Conservation (phyloP, 2,888 invertebrate species). For the Zelleria hepariella region DNA sequence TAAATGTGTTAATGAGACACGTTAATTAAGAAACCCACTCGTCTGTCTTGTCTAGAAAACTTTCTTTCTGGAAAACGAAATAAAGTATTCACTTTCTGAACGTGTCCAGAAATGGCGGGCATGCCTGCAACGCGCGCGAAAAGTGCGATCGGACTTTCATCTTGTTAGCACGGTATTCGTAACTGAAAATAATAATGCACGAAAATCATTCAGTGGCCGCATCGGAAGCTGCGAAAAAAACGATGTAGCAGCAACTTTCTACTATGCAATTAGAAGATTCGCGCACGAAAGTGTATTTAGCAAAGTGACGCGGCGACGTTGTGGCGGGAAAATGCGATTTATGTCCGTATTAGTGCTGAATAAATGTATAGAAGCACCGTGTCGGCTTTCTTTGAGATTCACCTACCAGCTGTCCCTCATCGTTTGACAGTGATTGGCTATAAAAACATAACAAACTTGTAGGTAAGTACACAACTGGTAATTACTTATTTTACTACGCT, state of each 20-base stretch:
- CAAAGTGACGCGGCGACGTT: constrained; percentile 20
- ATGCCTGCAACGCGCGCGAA: neutral
- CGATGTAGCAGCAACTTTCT: constrained; percentile 47
- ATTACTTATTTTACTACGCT: too few species aligned
- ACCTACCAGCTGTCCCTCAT: too few species aligned
- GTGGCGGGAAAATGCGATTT: constrained; percentile 1
- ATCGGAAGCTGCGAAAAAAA: constrained; percentile 18
- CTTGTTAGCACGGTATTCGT: constrained; percentile 52
- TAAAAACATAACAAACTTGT: too few species aligned
- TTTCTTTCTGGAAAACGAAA: constrained; percentile 13
- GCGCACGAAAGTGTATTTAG: constrained; percentile 58
- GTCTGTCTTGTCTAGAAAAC: constrained; percentile 10
- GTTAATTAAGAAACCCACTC: constrained; percentile 1
- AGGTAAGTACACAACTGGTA: too few species aligned
- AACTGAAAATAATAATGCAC: constrained; percentile 42
- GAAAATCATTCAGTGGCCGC: constrained; percentile 43
- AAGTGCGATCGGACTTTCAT: constrained; percentile 53
- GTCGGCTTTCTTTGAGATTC: too few species aligned
- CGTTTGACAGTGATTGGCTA: too few species aligned
- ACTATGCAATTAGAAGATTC: constrained; percentile 62
- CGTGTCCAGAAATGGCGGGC: constrained; percentile 14
- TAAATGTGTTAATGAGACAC: neutral
- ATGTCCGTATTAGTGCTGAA: neutral
- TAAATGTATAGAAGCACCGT: too few species aligned
- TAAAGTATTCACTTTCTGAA: constrained; percentile 29